phyloP scores from a whole-genome alignment of 2,888 invertebrate species.

The Melinaea menophilus region DNA sequence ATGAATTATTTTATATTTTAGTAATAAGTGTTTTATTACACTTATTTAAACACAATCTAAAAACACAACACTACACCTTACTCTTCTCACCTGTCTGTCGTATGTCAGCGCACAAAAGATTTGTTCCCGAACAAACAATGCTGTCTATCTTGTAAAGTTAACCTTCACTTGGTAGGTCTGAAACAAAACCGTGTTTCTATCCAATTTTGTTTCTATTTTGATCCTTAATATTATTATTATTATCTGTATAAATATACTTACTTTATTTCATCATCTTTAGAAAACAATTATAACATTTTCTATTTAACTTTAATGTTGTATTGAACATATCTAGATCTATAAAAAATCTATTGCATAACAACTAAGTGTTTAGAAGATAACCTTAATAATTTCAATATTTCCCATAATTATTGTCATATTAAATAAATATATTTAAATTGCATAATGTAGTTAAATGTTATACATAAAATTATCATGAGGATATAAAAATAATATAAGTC shows the following conservation, averaged over 20 bases:
- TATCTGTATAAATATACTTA: background rate
- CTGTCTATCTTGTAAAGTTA: conserved; percentile 2
- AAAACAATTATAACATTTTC: too few species aligned
- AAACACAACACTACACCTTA: background rate
- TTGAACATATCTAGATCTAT: too few species aligned
- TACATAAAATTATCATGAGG: background rate
- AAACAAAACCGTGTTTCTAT: background rate
- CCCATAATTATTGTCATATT: background rate
- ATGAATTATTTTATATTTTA: too few species aligned
- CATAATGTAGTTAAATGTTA: background rate
- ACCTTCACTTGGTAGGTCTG: background rate
- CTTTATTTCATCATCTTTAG: too few species aligned
- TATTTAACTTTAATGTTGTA: too few species aligned
- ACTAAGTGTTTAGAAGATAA: too few species aligned
- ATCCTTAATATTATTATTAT: background rate
- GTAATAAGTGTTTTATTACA: too few species aligned
- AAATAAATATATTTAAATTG: background rate
- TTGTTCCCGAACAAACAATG: conserved; percentile 2
- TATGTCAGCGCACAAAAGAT: conserved; percentile 1
- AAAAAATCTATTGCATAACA: too few species aligned
- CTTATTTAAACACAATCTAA: background rate
- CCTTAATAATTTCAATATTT: too few species aligned
- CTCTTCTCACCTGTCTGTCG: conserved; percentile 3
- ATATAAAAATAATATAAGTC: background rate
- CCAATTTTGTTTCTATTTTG: background rate